Base-by-base conservation (phyloP, 2,888 invertebrate genomes). In the Acleris cristana region DNA sequence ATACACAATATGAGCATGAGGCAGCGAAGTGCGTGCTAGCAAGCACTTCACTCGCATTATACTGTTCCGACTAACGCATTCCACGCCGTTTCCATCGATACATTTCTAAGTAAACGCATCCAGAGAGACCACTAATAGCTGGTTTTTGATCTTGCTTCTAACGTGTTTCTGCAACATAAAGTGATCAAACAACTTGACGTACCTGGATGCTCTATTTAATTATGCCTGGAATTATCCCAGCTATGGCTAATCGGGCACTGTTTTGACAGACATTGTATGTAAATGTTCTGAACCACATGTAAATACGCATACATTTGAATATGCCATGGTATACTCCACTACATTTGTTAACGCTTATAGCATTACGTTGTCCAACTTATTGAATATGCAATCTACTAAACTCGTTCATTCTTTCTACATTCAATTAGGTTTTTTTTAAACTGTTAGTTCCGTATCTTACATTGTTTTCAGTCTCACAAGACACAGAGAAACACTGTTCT, bases 111-210 rank as follows among this genome's bases (percentile, higher is more conserved):
- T 57, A 63, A 58, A 58, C 21, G 57, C 21, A 57, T 45, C 45
- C 70, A 69, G 67, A 74, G 75, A 76, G 79, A 77, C 74, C 71
- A 73, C 70, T 73, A 72, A 52, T 59, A 62, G 53, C 78, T 76
- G 77, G 80, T 83, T 85, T 83, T 82, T 83, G 75, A 76, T 64
- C 65, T 70, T 69, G 69, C 72, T 73, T 60, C 55, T n/a, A 48
- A 48, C 48, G n/a, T 51, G 21, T 51, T 18, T 3, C 51, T 51
- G 49, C 64, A 64, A 64, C 57, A 57, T 52, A 49, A 56, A 64
- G 26, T 56, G 26, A 44, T 61, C 51, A 52, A 45, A 45, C 56
- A 57, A 61, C 44, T 48, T 62, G 8, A 49, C 44, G 44, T 66
- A 34, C 56, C 56, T 56, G 19, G 51, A 40, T 52, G 48, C 30